phyloP scores from a whole-genome alignment of 2,888 invertebrate genomes.

The Peribatodes rhomboidaria region DNA sequence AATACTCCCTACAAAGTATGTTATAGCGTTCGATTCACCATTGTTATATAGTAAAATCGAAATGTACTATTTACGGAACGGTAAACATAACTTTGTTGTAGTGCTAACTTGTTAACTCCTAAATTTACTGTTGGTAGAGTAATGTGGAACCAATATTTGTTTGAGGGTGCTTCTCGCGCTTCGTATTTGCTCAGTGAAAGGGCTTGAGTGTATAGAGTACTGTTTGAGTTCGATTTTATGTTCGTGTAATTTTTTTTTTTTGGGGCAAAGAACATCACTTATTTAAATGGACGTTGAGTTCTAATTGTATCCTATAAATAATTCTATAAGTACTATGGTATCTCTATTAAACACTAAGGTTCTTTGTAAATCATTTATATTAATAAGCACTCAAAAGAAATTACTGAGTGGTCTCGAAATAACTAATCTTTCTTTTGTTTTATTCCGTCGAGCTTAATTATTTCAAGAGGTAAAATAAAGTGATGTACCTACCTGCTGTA shows the following conservation, averaged over 20 bases:
- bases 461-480: no score
- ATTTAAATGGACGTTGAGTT: no score
- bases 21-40: slow-evolving; percentile 40
- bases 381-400: no score
- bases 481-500: no score
- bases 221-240: neutral
- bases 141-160: slow-evolving; percentile 74
- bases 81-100: slow-evolving; percentile 67
- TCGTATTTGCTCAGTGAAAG: slow-evolving; percentile 45
- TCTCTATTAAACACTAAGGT: no score
- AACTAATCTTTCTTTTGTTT: no score
- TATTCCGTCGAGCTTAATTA: no score
- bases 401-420: no score
- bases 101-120: slow-evolving; percentile 71
- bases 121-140: slow-evolving; percentile 69
- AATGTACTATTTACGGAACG: slow-evolving; percentile 56
- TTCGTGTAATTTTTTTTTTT: neutral
- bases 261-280: neutral
- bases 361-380: no score
- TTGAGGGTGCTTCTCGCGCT: slow-evolving; percentile 55
- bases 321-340: no score
- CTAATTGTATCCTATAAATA: no score
- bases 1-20: slow-evolving; percentile 49
- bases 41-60: slow-evolving; percentile 52
- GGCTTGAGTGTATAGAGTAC: slow-evolving; percentile 1